Base-by-base conservation (phyloP, 2,113 vertebrate genomes). In the Pseudorectes ferrugineus region DNA sequence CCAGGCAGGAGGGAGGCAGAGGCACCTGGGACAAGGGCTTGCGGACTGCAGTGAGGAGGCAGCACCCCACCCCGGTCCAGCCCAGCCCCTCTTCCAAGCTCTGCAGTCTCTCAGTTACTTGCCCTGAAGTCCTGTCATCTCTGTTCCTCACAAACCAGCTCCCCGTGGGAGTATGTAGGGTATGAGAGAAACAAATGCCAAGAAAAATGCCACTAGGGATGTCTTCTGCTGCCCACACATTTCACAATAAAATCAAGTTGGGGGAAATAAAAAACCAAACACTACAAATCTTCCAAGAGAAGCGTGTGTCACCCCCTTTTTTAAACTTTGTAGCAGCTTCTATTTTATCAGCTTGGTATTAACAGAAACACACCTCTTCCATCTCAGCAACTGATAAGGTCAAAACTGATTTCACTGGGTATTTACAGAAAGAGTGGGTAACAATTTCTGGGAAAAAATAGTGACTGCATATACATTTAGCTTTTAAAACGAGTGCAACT, bases 41-140 rank as follows among this genome's bases (percentile, higher is more conserved):
- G 31, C 35, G 6, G 8, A 2, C 2, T 4, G 22, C 46, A 21
- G 43, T 4, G 54, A 35, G 24, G 12, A 29, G 12, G 59, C n/a
- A 54, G 18, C 62, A 38, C 4, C 15, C 11, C 13, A 62, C 1
- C 3, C 14, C 0, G 0, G 10, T 9, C 75, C 67, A 70, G 49
- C 25, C 22, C 58, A 18, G 4, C 19, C 2, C 1, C 22, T 54
- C 11, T 23, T 40, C 35, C 26, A 26, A 20, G 40, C 25, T 54
- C 54, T 26, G 40, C 12, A 38, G 35, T 17, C 58, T 16, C 40
- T 35, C 28, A 11, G 28, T 22, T 48, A 40, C 29, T 63, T n/a
- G 19, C 16, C 19, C 33, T 15, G 10, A 59, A 54, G 8, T 59
- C 16, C 28, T 62, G 38, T 7, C n/a, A 17, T 11, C 48, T 26